Conservation (phyloP, 2,888 invertebrate species). For the Coecobrya sp. region DNA sequence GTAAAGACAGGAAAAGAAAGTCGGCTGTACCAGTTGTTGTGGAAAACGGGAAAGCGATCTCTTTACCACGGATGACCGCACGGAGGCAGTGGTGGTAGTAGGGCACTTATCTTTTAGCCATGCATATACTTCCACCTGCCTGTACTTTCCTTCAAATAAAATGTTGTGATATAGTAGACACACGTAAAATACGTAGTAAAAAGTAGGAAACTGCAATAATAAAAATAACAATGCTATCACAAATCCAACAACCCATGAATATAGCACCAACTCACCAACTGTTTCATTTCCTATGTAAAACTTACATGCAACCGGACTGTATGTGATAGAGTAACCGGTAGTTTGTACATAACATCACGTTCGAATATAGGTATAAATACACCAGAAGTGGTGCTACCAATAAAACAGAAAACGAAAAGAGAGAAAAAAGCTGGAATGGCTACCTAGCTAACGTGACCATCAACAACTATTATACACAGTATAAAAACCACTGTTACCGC, state of each 20-base stretch:
- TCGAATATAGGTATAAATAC: neutral
- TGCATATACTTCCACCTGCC: conserved; percentile 36
- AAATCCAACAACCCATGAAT: conserved; percentile 65
- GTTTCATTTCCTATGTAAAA: conserved; percentile 60
- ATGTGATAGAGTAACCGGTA: conserved; percentile 1
- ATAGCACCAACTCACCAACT: conserved; percentile 43
- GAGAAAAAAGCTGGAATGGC: conserved; percentile 17
- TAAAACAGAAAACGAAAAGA: conserved; percentile 20
- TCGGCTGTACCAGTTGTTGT: conserved; percentile 48
- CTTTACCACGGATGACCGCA: conserved; percentile 76
- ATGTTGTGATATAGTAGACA: conserved; percentile 48
- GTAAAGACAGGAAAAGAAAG: conserved; percentile 67
- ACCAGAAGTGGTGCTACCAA: neutral
- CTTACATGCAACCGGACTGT: conserved; percentile 53
- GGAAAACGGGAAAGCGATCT: conserved; percentile 73
- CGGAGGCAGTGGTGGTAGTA: conserved; percentile 9
- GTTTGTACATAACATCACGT: conserved; percentile 30
- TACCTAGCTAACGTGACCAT: conserved; percentile 74
- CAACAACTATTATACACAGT: conserved; percentile 66
- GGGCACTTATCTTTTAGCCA: conserved; percentile 47
- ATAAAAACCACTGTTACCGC: conserved; percentile 73
- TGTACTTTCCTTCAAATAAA: conserved; percentile 36
- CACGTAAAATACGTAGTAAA: conserved; percentile 53
- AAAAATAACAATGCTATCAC: conserved; percentile 48
- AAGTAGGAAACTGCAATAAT: conserved; percentile 56